Conservation (phyloP, 2,888 invertebrate species). For the Dasysyrphus albostriatus region DNA sequence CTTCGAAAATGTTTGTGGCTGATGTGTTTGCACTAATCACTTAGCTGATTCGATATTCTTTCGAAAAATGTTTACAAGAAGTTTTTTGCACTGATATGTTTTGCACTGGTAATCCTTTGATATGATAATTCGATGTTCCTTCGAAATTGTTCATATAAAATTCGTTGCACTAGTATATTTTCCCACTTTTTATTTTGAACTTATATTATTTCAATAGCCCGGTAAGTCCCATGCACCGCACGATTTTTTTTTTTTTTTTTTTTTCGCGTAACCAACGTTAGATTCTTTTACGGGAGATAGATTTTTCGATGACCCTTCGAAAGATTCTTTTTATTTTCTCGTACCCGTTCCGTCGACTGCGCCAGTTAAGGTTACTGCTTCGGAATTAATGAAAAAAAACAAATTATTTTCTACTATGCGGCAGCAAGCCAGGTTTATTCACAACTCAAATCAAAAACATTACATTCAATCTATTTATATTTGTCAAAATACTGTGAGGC, state of each 20-base stretch:
- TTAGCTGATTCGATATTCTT: background rate
- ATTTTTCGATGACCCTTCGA: background rate
- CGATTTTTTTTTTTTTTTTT: no score
- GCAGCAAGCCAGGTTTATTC: no score
- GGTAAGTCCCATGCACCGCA: background rate
- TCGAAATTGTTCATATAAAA: background rate
- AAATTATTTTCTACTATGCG: no score
- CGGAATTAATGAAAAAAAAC: no score
- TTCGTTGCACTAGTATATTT: background rate
- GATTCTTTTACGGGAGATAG: background rate
- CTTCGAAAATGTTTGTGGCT: no score
- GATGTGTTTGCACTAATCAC: no score
- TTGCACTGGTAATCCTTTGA: background rate
- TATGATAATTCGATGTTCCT: background rate
- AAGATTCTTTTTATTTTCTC: background rate
- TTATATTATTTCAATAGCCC: background rate
- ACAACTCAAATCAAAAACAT: no score
- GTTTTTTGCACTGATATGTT: background rate
- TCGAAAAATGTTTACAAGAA: background rate
- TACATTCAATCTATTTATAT: no score
- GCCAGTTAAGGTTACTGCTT: no score
- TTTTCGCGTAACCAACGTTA: background rate
- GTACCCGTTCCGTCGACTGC: background rate
- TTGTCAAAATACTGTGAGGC: no score
- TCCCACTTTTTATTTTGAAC: background rate